phyloP scores from a whole-genome alignment of 2,113 vertebrate genomes.

The Polypterus senegalus region DNA sequence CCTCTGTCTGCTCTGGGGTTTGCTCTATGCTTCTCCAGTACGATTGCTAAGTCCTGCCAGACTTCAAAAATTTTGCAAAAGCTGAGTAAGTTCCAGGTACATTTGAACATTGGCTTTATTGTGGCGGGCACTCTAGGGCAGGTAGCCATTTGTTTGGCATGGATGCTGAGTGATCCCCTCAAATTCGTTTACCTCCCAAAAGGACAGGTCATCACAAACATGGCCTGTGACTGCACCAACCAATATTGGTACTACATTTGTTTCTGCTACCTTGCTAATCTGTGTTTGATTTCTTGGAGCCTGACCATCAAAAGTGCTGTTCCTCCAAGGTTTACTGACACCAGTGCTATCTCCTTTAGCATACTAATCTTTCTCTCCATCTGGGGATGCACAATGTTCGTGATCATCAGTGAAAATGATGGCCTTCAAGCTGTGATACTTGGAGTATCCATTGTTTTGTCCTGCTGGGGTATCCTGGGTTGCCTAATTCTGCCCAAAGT shows the following conservation, averaged over 20 bases:
- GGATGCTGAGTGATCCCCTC: not conserved
- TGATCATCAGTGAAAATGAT: not conserved
- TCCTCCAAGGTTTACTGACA: constrained; percentile 7
- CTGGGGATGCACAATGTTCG: constrained; percentile 4
- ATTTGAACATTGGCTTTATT: constrained; percentile 1
- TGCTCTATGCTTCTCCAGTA: constrained; percentile 4
- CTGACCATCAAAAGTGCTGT: not conserved
- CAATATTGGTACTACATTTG: not conserved
- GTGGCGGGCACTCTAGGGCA: not conserved
- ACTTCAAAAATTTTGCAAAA: not conserved
- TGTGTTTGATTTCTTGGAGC: not conserved
- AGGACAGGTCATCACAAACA: not conserved
- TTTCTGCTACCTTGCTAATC: not conserved
- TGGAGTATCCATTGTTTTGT: not conserved
- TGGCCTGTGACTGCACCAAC: not conserved
- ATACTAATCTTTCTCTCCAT: constrained; percentile 4
- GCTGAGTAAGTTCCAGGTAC: constrained; percentile 1
- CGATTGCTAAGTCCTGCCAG: constrained; percentile 2
- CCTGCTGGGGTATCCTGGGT: constrained; percentile 1
- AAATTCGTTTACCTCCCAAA: not conserved
- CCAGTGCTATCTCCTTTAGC: constrained; percentile 1
- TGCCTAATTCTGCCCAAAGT: constrained; percentile 8
- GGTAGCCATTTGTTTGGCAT: not conserved
- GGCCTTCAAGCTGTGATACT: not conserved
- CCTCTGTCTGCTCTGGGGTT: constrained; percentile 6